Evolutionary conservation across 2,888 invertebrate genomes (phyloP), one percentile per base, ranked within the genome.

Genomic region (Tetragonisca angustula): DNA sequence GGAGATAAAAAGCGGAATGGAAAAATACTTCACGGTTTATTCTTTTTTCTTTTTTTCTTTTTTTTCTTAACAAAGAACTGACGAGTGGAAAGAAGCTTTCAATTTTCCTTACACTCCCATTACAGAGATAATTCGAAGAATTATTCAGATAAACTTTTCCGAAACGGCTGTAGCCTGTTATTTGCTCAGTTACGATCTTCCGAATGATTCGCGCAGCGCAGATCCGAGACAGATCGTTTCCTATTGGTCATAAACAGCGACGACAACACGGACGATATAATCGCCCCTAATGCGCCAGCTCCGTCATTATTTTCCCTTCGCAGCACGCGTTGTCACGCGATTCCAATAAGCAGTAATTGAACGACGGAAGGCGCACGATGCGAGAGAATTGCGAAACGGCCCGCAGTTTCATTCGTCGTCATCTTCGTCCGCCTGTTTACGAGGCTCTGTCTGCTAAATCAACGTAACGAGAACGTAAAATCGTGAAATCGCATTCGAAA

Each of bases 401-500:
- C 27, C 4, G 19, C 3, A 32, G 27, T 52, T 19, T 21, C 32
- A 32, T 2, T n/a, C 59, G 21, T 50, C 27, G 17, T 11, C n/a
- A 13, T 59, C 32, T 59, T 67, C 15, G 43, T 15, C 24, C 52
- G 32, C 50, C 15, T 76, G 49, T 79, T 80, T 80, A 76, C 64
- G 61, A 54, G 62, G 49, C 5, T 32, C 43, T 24, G 56, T 32
- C 65, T 24, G 43, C 15, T 43, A 6, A 15, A 36, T 61, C 54
- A 62, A 65, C n/a, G 76, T 68, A 54, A 17, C 36, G 67, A 43
- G 27, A 70, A 56, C 17, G 24, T 76, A 71, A 81, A 68, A 72
- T 70, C 81, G 62, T 81, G 77, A 79, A 81, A 81, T 68, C 50
- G 56, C 62, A 77, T 81, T 74, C 24, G 69, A 50, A 43, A 19